phyloP scores from a whole-genome alignment of 2,797 vertebrate genomes.

The Esox lucius region DNA sequence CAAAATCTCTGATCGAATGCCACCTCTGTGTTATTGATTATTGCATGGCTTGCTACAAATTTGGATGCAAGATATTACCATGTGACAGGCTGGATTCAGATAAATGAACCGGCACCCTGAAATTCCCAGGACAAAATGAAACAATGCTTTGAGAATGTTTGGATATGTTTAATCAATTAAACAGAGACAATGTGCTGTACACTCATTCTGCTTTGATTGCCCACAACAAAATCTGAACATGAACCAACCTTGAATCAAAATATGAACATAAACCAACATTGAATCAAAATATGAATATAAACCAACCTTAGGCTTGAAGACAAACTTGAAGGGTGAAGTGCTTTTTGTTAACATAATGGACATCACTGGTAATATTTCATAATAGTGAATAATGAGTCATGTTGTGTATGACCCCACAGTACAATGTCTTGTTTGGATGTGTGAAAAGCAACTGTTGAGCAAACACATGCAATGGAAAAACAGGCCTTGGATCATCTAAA shows the following conservation, averaged over 20 bases:
- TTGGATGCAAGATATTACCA: constrained; percentile 17
- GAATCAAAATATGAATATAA: no score
- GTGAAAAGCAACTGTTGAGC: neutral
- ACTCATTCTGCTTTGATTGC: neutral
- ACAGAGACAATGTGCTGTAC: neutral
- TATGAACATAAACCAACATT: no score
- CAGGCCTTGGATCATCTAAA: constrained; percentile 36
- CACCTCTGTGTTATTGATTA: constrained; percentile 36
- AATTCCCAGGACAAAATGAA: constrained; percentile 8
- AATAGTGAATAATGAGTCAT: neutral
- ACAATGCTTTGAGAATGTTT: constrained; percentile 24
- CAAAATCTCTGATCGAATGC: constrained; percentile 44
- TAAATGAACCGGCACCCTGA: constrained; percentile 11
- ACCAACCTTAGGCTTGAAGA: neutral
- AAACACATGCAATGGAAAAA: constrained; percentile 32
- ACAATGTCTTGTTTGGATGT: neutral
- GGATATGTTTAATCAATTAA: neutral
- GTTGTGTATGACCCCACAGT: neutral
- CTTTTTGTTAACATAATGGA: neutral
- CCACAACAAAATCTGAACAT: neutral
- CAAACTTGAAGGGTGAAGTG: neutral
- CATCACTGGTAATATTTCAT: neutral
- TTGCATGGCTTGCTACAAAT: neutral
- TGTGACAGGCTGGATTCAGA: constrained; percentile 23
- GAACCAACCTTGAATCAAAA: neutral